Base-by-base conservation (phyloP, 2,113 vertebrate species). In the Campylomormyrus tamandua region DNA sequence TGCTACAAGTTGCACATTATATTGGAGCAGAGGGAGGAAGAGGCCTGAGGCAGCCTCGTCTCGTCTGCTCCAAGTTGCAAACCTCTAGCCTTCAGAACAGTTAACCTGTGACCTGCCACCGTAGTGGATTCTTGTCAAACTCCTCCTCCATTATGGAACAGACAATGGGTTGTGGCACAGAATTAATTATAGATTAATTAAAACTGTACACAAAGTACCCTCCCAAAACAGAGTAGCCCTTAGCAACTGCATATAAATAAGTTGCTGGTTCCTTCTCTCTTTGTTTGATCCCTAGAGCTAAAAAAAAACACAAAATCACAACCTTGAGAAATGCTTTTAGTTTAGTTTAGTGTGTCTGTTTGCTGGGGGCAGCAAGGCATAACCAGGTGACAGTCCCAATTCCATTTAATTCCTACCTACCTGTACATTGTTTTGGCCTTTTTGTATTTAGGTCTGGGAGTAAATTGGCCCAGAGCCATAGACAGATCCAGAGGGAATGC, bases 161-260 rank as follows among this genome's bases (percentile, higher is more conserved):
- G 50, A 27, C n/a, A 74, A 13, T 77, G 66, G 88, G 48, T 27
- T 89, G 66, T 21, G 66, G 87, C 88, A 89, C 19, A 21, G 49
- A 62, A 89, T 50, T 85, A 62, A 89, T 83, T 53, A 84, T 45
- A 58, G 4, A 89, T 89, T 89, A 45, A 89, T 89, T 53, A 48
- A 83, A 83, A 84, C 35, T 56, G 39, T 45, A 89, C 31, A 89
- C 39, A 62, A 46, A 84, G 52, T 13, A 21, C 19, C 77, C 39
- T 89, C 52, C 19, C 80, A 48, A 84, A 83, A 84, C 52, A 89
- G 77, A 83, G 80, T 48, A 89, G 80, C 27, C 49, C 52, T 42
- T 84, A 52, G 89, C 52, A 89, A 85, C 89, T 62, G 53, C 80
- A 85, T 49, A 89, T 39, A 89, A 84, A 83, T 46, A 85, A 58